Conservation (phyloP, 1,140 invertebrate genomes). For the Phenacoccus solenopsis region DNA sequence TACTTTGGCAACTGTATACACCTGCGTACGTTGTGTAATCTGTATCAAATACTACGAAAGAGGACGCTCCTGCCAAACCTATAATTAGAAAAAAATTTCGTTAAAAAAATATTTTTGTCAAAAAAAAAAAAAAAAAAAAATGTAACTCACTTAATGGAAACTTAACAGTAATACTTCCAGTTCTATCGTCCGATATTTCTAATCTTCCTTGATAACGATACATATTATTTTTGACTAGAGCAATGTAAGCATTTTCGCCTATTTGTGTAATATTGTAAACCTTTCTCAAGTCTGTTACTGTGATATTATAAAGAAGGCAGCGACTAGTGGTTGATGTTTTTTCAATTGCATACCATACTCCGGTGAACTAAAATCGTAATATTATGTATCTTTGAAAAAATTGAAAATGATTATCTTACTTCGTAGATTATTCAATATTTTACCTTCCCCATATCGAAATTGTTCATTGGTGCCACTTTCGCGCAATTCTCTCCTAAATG, state of each 20-base stretch:
- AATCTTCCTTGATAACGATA: conserved; percentile 61
- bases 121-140: not conserved
- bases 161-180: conserved; percentile 54
- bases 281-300: conserved; percentile 47
- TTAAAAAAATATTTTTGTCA: not conserved
- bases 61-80: conserved; percentile 60
- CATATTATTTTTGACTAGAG: conserved; percentile 41
- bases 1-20: conserved; percentile 65
- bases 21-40: conserved; percentile 62
- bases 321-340: conserved; percentile 67
- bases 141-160: conserved; percentile 66
- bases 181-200: conserved; percentile 46
- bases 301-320: conserved; percentile 68
- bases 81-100: conserved; percentile 6
- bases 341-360: conserved; percentile 68
- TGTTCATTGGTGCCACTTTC: conserved; percentile 48
- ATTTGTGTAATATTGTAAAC: conserved; percentile 55
- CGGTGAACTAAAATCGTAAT: conserved; percentile 47
- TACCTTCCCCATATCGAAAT: conserved; percentile 59
- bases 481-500: conserved; percentile 56
- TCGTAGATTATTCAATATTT: not conserved
- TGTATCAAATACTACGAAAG: conserved; percentile 57
- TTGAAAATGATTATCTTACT: not conserved
- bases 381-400: not conserved
- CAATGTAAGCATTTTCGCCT: conserved; percentile 53